A percentile compares a stretch with the other conserved stretches of the same genome.
Evolutionary conservation across 2,113 vertebrate species (phyloP).

Genomic region (Spheniscus mendiculus): DNA sequence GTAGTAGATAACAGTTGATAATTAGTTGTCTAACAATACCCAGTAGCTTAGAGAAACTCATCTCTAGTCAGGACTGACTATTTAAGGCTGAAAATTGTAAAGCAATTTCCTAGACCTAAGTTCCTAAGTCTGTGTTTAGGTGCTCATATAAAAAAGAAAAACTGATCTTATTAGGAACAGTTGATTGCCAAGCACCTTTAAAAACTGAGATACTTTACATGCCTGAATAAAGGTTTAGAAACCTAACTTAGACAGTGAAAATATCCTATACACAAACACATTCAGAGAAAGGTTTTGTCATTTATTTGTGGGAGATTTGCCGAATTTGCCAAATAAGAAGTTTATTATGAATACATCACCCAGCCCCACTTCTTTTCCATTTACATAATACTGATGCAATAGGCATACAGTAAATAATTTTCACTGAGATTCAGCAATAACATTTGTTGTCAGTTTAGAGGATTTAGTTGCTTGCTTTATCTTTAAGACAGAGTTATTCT

Average conservation of each 20-base stretch:
- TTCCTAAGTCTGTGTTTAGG: not conserved
- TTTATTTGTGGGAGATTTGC: not conserved
- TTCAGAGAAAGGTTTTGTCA: not conserved
- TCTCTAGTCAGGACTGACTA: not conserved
- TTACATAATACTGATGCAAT: not conserved
- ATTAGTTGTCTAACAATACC: not conserved
- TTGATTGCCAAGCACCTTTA: not conserved
- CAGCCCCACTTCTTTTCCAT: not conserved
- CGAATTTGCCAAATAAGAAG: not conserved
- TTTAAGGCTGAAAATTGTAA: not conserved
- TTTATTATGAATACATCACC: not conserved
- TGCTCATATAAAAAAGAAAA: not conserved
- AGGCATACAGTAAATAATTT: not conserved
- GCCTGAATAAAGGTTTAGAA: not conserved
- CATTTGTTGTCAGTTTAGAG: not conserved
- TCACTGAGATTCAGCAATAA: not conserved
- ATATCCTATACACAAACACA: not conserved
- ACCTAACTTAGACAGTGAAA: not conserved
- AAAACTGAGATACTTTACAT: not conserved
- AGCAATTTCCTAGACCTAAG: not conserved
- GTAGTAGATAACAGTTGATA: not conserved
- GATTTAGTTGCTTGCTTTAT: not conserved
- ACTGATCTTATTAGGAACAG: not conserved
- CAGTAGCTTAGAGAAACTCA: not conserved
- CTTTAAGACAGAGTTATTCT: not conserved